A percentile compares a stretch with the other conserved stretches of the same genome.
Evolutionary conservation across 2,113 vertebrate species (phyloP).

Genomic region (Marmota monax): DNA sequence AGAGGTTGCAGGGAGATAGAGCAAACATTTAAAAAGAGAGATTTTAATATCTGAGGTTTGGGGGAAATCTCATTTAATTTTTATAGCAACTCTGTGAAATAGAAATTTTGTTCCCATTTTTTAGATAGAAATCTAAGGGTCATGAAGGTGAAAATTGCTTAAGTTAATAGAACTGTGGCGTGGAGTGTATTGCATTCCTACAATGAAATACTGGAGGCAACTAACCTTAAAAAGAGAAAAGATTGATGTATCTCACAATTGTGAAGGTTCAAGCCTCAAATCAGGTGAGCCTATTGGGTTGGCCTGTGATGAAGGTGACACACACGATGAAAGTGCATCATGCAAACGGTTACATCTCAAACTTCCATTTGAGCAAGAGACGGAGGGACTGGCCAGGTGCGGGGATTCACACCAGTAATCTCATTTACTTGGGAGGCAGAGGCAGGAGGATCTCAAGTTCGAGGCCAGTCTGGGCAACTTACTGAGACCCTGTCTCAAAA

Average conservation of each 20-base stretch:
- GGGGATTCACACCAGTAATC: neutral
- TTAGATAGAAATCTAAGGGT: neutral
- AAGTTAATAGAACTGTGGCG: neutral
- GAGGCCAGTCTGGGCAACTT: neutral
- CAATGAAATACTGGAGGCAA: neutral
- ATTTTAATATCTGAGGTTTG: neutral
- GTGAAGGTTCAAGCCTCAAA: neutral
- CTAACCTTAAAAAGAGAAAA: neutral
- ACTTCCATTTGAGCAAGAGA: neutral
- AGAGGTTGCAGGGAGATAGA: accelerated
- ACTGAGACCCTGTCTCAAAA: neutral
- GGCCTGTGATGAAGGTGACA: neutral
- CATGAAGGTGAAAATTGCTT: neutral
- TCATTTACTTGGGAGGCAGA: neutral
- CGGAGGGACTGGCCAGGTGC: neutral
- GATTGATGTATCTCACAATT: neutral
- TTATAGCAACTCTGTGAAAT: neutral
- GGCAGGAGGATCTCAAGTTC: neutral
- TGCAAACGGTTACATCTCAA: neutral
- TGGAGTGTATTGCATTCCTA: neutral
- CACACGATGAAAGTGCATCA: neutral
- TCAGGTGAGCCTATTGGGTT: neutral
- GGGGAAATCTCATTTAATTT: neutral
- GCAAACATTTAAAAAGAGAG: neutral
- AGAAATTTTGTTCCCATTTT: neutral